phyloP scores from a whole-genome alignment of 2,797 vertebrate genomes.

The Cichlasoma orientale region DNA sequence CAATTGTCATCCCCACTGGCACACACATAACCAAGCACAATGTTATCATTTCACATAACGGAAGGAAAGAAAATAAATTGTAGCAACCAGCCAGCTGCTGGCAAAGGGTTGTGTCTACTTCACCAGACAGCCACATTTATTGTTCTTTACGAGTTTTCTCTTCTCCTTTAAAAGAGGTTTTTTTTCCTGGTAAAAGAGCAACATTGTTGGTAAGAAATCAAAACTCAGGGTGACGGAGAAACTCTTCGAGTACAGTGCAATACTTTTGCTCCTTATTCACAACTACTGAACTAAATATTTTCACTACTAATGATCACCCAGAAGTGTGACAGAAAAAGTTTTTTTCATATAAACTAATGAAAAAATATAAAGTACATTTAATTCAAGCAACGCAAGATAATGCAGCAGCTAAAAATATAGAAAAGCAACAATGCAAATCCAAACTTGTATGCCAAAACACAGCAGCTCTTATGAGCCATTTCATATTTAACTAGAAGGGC shows the following conservation, averaged over 20 bases:
- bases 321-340: neutral
- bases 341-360: neutral
- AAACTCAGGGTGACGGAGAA: neutral
- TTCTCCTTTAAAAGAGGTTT: conserved; percentile 33
- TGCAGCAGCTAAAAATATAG: neutral
- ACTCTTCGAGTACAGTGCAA: neutral
- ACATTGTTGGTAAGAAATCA: neutral
- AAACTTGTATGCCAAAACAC: neutral
- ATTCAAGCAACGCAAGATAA: neutral
- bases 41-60: conserved; percentile 41
- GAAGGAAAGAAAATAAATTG: conserved; percentile 50
- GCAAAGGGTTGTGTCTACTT: conserved; percentile 28
- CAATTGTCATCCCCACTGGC: conserved; percentile 33
- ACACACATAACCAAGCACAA: conserved; percentile 19
- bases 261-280: neutral
- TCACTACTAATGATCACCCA: neutral
- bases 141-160: neutral
- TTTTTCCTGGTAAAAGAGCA: conserved; percentile 13
- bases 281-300: neutral
- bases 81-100: conserved; percentile 49
- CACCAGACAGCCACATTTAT: conserved; percentile 13
- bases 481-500: neutral
- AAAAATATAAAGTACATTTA: neutral
- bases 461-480: neutral
- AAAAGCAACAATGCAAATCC: conserved; percentile 13